Conservation (phyloP, 2,888 invertebrate genomes). For the Kryphioiulus occultus region DNA sequence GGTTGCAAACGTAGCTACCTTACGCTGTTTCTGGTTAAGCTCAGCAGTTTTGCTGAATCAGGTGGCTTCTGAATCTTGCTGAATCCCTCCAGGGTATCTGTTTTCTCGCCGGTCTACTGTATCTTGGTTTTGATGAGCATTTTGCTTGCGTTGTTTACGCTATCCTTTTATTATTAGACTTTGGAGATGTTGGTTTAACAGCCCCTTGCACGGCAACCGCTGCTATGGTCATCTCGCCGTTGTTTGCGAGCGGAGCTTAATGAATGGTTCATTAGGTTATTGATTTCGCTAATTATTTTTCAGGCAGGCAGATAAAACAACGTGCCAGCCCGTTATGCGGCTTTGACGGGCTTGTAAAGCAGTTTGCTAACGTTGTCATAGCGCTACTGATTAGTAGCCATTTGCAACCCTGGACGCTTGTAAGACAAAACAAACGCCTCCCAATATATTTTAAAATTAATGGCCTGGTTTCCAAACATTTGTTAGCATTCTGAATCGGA, state of each 20-base stretch:
- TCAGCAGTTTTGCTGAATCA: neutral
- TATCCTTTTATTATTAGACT: neutral
- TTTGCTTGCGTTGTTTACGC: neutral
- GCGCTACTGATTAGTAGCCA: too few relatives aligned
- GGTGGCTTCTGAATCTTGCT: neutral
- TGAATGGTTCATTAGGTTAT: conserved; percentile 8
- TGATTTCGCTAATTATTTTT: neutral
- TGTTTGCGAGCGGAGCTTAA: neutral
- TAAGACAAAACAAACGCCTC: too few relatives aligned
- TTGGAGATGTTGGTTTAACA: neutral
- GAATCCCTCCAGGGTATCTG: neutral
- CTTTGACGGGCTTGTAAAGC: neutral
- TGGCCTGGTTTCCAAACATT: too few relatives aligned
- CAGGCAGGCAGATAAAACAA: neutral
- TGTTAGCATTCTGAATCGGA: too few relatives aligned
- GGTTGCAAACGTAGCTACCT: too few relatives aligned
- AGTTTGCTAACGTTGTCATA: neutral
- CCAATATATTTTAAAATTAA: too few relatives aligned
- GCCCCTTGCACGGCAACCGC: neutral
- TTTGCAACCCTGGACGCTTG: too few relatives aligned
- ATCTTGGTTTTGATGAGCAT: neutral
- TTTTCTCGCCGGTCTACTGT: neutral
- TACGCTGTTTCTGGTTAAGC: too few relatives aligned
- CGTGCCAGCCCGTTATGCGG: neutral
- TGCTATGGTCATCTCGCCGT: conserved; percentile 8